These are phyloP conservation scores for Hypsopygia costalis DNA, from an alignment of 2,888 invertebrate species.

Conservation along the genomic window DNA sequence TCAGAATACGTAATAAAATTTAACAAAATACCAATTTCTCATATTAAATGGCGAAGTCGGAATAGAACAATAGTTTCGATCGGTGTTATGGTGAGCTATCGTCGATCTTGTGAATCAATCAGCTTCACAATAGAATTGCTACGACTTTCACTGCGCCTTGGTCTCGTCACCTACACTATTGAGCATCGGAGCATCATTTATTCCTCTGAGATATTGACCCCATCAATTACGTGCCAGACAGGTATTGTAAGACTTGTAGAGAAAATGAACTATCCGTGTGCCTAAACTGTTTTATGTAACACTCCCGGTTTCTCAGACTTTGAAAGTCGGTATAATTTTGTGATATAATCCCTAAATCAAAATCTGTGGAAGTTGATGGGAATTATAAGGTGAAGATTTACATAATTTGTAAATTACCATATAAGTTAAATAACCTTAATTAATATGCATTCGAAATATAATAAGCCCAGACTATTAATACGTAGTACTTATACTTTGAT, in stretches of 20 bases:
- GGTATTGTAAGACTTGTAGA: conserved; percentile 23
- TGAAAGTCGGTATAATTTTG: background rate
- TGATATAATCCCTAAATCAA: conserved; percentile 1
- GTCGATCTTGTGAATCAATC: conserved; percentile 54
- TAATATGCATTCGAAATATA: background rate
- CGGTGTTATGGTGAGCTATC: conserved; percentile 50
- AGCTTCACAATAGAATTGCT: conserved; percentile 59
- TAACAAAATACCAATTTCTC: conserved; percentile 26
- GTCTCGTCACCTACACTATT: conserved; percentile 26
- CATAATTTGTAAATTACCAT: too few species aligned
- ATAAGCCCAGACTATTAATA: too few species aligned
- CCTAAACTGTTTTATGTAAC: conserved; percentile 1
- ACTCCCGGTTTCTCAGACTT: background rate
- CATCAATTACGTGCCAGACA: conserved; percentile 43
- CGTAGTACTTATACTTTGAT: too few species aligned
- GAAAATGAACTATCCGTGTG: conserved; percentile 1
- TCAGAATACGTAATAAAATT: background rate
- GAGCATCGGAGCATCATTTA: conserved; percentile 46
- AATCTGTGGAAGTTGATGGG: background rate
- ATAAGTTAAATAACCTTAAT: too few species aligned
- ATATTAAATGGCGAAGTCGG: conserved; percentile 40
- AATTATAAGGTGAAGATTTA: too few species aligned
- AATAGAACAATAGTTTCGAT: conserved; percentile 54
- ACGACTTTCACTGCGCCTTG: conserved; percentile 50
- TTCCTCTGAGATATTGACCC: conserved; percentile 42